A percentile compares a stretch with the other conserved stretches of the same genome.
Evolutionary conservation across 2,888 invertebrate genomes (phyloP).

Genomic region (Phengaris arion): DNA sequence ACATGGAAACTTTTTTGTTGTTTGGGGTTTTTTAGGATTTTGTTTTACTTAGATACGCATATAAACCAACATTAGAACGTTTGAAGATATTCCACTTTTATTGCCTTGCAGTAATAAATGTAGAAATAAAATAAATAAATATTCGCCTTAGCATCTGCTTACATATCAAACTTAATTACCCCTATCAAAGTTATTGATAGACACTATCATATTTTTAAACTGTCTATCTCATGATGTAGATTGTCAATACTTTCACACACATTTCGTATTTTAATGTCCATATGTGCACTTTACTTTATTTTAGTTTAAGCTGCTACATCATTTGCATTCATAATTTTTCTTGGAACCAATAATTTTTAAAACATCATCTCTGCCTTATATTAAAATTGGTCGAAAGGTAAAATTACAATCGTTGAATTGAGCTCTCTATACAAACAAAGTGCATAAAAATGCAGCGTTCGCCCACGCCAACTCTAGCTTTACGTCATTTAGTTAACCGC

Average conservation of each 20-base stretch:
- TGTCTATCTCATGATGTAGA: not conserved
- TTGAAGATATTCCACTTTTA: not conserved
- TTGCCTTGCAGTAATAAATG: not conserved
- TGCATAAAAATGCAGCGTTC: conserved; percentile 10
- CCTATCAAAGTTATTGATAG: not conserved
- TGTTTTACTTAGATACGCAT: not conserved
- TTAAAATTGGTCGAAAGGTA: too few species aligned
- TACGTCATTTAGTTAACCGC: conserved; percentile 19
- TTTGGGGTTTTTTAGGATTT: not conserved
- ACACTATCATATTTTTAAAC: not conserved
- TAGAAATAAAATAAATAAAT: too few species aligned
- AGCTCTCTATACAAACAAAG: not conserved
- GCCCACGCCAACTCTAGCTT: conserved; percentile 4
- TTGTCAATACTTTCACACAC: conserved; percentile 2
- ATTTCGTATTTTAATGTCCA: too few species aligned
- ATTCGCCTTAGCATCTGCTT: not conserved
- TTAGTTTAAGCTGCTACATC: too few species aligned
- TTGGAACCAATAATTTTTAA: too few species aligned
- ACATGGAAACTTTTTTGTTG: not conserved
- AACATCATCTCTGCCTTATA: too few species aligned
- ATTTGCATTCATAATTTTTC: too few species aligned
- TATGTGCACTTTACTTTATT: too few species aligned
- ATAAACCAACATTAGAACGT: not conserved
- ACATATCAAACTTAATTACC: not conserved
- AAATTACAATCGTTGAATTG: too few species aligned